Evolutionary conservation across 2,797 vertebrate genomes (phyloP), one percentile per base, ranked within the genome.

Genomic region (Takifugu rubripes): DNA sequence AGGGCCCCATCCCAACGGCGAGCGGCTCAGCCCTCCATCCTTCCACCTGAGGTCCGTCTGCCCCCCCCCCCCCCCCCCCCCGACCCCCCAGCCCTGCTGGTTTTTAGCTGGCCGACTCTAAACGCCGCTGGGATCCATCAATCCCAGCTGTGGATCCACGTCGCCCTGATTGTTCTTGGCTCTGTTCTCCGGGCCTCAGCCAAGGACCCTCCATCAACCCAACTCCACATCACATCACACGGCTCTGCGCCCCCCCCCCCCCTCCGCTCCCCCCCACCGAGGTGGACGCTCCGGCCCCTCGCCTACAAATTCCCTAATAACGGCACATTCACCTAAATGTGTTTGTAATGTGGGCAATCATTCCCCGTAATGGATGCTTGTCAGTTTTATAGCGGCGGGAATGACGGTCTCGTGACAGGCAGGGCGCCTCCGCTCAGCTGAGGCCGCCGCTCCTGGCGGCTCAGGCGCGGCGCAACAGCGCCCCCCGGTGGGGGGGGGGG

Each of bases 331-430:
- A 84, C 88, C 90, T 88, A 91, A 93, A 92, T 92, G 92, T 90
- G 89, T 92, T 91, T 90, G 91, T 92, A 92, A 93, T 92, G 91
- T 92, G 91, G 86, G 90, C 89, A 89, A 92, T 93, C 91, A 92
- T 92, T 93, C 92, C 91, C 89, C 86, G 90, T 92, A 92, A 92
- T 92, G 91, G 91, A 91, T 89, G 90, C 91, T 92, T 93, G 91
- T 93, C 91, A 92, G 85, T 86, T 92, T 92, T 92, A 92, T 92
- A 86, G 90, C 77, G 65, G 80, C 62, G 85, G 89, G 90, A 91
- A 91, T 89, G 88, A 90, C 90, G 81, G 85, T 88, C 85, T 89
- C 84, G 75, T 90, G 89, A 90, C 36, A 3, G 36, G 14, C 89
- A 89, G 84, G 85, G 70, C 65, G 83, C 85, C 82, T 72, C 87